phyloP scores from a whole-genome alignment of 1,140 invertebrate genomes.

The Aleiodes sp. region DNA sequence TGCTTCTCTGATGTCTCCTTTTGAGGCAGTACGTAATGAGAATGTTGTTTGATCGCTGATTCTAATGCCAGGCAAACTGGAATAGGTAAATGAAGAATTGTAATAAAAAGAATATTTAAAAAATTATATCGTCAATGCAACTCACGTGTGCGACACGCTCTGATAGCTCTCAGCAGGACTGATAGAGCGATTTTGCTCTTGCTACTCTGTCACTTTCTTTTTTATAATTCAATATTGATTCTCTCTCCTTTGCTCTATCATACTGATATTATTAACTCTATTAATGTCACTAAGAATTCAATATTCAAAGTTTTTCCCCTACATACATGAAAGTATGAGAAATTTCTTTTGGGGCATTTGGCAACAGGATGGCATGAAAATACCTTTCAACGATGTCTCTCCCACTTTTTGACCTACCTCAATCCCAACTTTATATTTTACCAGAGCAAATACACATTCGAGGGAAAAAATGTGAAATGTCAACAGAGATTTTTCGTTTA shows the following conservation, averaged over 20 bases:
- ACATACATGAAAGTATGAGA: no score
- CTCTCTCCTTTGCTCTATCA: neutral
- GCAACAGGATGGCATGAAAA: neutral
- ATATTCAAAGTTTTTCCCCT: no score
- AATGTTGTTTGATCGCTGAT: neutral
- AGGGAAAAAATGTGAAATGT: neutral
- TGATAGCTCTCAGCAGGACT: constrained; percentile 29
- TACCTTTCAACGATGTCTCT: neutral
- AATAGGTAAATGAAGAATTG: constrained; percentile 9
- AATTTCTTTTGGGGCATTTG: constrained; percentile 1
- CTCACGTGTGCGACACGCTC: constrained; percentile 33
- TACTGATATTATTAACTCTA: no score
- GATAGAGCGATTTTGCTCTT: constrained; percentile 20
- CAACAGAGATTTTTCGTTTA: neutral
- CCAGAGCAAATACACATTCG: neutral
- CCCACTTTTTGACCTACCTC: neutral
- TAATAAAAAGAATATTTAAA: neutral
- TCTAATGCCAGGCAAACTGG: constrained; percentile 15
- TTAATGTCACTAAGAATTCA: no score
- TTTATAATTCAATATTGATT: neutral
- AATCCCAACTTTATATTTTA: neutral
- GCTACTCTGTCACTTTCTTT: constrained; percentile 21
- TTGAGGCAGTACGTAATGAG: constrained; percentile 1
- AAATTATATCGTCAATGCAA: constrained; percentile 24
- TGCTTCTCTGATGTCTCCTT: neutral